Evolutionary conservation across 2,797 vertebrate species (phyloP), one percentile per base, ranked within the genome.

Genomic region (Thunnus albacares): DNA sequence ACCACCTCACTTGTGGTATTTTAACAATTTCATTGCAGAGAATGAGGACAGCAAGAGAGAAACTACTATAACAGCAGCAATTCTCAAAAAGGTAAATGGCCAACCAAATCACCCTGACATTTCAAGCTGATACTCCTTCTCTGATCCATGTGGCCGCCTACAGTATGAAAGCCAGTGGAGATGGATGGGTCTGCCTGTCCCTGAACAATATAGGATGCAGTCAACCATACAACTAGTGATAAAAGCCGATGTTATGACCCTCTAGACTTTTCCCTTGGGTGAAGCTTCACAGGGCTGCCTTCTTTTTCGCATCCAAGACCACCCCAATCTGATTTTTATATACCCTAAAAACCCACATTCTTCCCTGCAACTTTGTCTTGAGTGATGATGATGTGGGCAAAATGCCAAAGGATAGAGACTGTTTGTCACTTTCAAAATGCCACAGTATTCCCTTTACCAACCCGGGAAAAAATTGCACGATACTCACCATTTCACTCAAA

Each of bases 161-260:
- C 80, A 82, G 80, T 85, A 83, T 89, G 85, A 90, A 83, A 89
- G 83, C 82, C 82, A 89, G 91, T 88, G 88, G 91, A 93, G 94
- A 94, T 80, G 74, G 92, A 94, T 94, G 84, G 70, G 56, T 79
- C 88, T 80, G 87, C 72, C 71, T 73, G 81, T 84, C 87, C 90
- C 89, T 70, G 82, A 93, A 91, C 92, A 94, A 91, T 90, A 90
- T 87, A 82, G 84, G 85, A 91, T 82, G 89, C 93, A 94, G 88
- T 90, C 92, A 92, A 90, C 89, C 91, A 81, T 91, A 85, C 84
- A 88, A 89, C 86, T 69, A 83, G 85, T 79, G 92, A 94, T 95
- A 93, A 94, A 95, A 95, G 92, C 90, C 69, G 72, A 90, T 86
- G 92, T 93, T 94, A 94, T 93, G 91, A 90, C 83, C 88, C 73